These are phyloP conservation scores for Harpalus rubripes DNA, from an alignment of 2,888 invertebrate species.

Conservation along the genomic window DNA sequence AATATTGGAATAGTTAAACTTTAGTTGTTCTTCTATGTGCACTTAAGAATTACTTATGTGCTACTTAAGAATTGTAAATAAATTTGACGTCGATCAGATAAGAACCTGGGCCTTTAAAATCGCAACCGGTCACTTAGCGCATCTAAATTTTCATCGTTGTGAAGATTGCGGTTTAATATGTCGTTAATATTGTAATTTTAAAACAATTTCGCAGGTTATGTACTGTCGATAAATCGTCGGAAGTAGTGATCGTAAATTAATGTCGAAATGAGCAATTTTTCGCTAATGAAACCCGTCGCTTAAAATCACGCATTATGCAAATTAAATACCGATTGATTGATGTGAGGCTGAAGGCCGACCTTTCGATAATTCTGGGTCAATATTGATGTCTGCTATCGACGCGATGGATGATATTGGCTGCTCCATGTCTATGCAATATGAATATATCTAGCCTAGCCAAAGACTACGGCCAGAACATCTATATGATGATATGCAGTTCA, in stretches of 20 bases:
- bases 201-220: neutral
- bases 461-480: neutral
- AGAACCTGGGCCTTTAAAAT: too few species aligned
- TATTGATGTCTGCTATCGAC: slow-evolving; percentile 37
- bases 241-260: slow-evolving; percentile 8
- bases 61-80: too few species aligned
- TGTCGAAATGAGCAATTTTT: slow-evolving; percentile 30
- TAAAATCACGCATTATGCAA: slow-evolving; percentile 44
- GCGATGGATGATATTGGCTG: neutral
- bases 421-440: neutral
- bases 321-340: slow-evolving; percentile 56
- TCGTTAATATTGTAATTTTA: neutral
- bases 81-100: too few species aligned
- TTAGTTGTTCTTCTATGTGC: too few species aligned
- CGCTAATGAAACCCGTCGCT: neutral
- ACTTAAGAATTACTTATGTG: too few species aligned
- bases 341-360: slow-evolving; percentile 39
- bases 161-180: neutral
- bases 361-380: slow-evolving; percentile 52
- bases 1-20: too few species aligned
- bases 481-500: slow-evolving; percentile 24
- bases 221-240: slow-evolving; percentile 1
- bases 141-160: too few species aligned
- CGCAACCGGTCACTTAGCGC: neutral
- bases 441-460: slow-evolving; percentile 5